These are phyloP conservation scores for Aix galericulata DNA, from an alignment of 2,113 vertebrate genomes.

Conservation along the genomic window DNA sequence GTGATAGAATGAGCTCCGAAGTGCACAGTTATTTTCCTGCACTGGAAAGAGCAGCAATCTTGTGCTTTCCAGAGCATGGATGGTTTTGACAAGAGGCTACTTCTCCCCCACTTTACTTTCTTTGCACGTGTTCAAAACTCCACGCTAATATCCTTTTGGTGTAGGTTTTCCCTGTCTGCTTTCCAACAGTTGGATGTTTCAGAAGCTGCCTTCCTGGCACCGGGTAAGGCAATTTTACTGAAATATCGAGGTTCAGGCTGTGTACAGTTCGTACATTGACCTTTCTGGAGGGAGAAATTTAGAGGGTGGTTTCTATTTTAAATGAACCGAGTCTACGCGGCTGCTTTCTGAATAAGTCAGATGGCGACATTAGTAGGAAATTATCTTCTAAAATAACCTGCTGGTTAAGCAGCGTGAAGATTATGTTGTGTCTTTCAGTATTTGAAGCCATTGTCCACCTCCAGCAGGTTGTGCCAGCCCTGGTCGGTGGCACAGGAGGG, in stretches of 20 bases:
- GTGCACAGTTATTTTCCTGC: background rate
- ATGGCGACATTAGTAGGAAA: background rate
- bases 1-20: background rate
- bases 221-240: background rate
- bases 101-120: background rate
- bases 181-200: background rate
- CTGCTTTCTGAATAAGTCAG: background rate
- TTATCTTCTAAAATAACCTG: background rate
- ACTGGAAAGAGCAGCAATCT: constrained; percentile 18
- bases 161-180: background rate
- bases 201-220: background rate
- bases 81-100: background rate
- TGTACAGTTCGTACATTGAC: background rate
- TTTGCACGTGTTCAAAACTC: background rate
- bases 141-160: background rate
- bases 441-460: background rate
- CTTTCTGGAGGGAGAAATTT: background rate
- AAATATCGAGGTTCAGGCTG: background rate
- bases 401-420: background rate
- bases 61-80: background rate
- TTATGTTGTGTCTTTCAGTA: background rate
- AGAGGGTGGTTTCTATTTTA: background rate
- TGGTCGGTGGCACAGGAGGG: accelerated
- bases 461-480: background rate
- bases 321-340: background rate